Evolutionary conservation across 1,140 invertebrate genomes (phyloP), one percentile per base, ranked within the genome.

Genomic region (Cydia splendana): DNA sequence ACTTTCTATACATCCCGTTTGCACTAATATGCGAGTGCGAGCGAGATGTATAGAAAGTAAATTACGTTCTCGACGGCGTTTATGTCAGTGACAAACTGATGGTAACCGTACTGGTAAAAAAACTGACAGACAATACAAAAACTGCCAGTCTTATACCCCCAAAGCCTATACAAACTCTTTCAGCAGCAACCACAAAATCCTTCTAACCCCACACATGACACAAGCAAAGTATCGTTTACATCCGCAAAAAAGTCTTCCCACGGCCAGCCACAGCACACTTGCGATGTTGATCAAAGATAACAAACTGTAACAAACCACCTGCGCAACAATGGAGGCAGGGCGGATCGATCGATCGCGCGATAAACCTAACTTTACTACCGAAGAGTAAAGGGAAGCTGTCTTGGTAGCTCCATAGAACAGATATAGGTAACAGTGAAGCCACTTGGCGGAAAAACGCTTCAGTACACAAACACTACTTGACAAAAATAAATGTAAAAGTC

Each of bases 151-250:
- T n/a, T 18, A 53, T 18, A 62, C 18, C 18, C 6, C 57, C 53
- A 57, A 62, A 62, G 20, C 57, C 18, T 53, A 51, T 51, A 15
- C 57, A 62, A 62, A 62, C 6, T 62, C 57, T 20, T 62, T 62
- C 2, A 62, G 18, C 9, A 24, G 57, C 20, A 62, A 62, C 57
- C 57, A 62, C 57, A 62, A 53, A 53, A 62, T 62, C 57, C 57
- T 62, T 12, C 20, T 24, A 62, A 62, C n/a, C 48, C 48, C 53
- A 20, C 18, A 62, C 20, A 62, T 62, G 57, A 62, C 57, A 62
- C 57, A 62, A 62, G 57, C 6, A 62, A 62, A 62, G 57, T 62
- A 62, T 62, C 57, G 57, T 20, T 62, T 62, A 62, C 57, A 62
- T 62, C 9, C 57, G 57, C 57, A 62, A 62, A 62, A 62, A 62